These are phyloP conservation scores for Copsychus sechellarum DNA, from an alignment of 2,113 vertebrate genomes.

Conservation along the genomic window DNA sequence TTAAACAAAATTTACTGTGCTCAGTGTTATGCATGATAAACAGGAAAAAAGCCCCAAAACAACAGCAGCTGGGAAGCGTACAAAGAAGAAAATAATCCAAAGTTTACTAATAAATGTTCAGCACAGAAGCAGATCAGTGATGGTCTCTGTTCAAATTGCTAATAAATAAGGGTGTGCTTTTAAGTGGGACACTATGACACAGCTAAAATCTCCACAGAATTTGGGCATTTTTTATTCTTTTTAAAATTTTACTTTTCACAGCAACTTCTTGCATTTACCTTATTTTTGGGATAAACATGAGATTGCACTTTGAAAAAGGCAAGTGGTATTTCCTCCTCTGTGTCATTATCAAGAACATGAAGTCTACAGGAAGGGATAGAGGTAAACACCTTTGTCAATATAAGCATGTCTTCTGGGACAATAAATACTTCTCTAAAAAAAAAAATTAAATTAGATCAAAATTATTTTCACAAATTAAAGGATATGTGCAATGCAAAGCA, in stretches of 20 bases:
- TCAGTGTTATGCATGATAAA: not conserved
- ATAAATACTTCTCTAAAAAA: constrained; percentile 85
- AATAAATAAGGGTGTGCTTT: not conserved
- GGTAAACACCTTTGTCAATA: constrained; percentile 82
- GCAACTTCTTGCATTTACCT: constrained; percentile 70
- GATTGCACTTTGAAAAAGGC: constrained; percentile 78
- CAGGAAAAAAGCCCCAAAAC: not conserved
- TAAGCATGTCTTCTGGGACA: constrained; percentile 80
- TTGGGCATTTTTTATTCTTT: not conserved
- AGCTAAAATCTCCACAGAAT: not conserved
- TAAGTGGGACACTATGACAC: not conserved
- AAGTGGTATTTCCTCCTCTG: constrained; percentile 80
- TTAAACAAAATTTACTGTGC: not conserved
- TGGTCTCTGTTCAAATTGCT: not conserved
- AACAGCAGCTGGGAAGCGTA: not conserved
- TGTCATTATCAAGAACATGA: constrained; percentile 90
- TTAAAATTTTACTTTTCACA: not conserved
- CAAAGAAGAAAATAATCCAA: not conserved
- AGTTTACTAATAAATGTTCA: not conserved
- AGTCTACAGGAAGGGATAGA: constrained; percentile 76
- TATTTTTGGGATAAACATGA: constrained; percentile 82
- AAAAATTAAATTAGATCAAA: not conserved
- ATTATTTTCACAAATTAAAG: not conserved
- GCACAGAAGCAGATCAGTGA: not conserved
- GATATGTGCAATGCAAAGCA: not conserved